These are phyloP conservation scores for Poecilia velifera DNA, from an alignment of 2,797 vertebrate species.

Conservation along the genomic window DNA sequence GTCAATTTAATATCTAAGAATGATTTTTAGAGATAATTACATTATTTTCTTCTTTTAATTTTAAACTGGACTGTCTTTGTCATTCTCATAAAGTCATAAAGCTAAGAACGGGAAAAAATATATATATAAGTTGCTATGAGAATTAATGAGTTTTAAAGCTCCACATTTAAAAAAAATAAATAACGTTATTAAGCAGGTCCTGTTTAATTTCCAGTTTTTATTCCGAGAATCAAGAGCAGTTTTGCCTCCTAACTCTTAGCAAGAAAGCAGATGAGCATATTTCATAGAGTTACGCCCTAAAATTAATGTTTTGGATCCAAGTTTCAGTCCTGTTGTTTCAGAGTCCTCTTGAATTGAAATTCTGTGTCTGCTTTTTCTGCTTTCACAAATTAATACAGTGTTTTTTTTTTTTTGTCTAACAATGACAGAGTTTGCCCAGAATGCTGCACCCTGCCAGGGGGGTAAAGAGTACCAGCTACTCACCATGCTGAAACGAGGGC, in stretches of 20 bases:
- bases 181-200: neutral
- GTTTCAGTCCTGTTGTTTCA: neutral
- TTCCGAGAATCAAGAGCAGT: neutral
- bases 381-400: constrained; percentile 13
- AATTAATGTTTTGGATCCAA: neutral
- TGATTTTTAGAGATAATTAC: neutral
- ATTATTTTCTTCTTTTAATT: neutral
- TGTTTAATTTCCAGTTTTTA: neutral
- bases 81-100: neutral
- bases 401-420: neutral
- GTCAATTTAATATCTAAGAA: neutral
- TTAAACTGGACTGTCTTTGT: neutral
- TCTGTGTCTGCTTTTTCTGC: neutral
- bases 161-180: neutral
- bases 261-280: neutral
- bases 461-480: constrained; percentile 24
- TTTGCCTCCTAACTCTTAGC: neutral
- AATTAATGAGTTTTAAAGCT: neutral
- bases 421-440: neutral
- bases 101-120: neutral
- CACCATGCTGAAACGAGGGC: constrained; percentile 41
- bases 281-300: neutral
- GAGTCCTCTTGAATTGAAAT: neutral
- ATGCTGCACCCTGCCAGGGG: constrained; percentile 6
- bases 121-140: neutral